Evolutionary conservation across 2,888 invertebrate species (phyloP).

Genomic region (Octodonta nipae): DNA sequence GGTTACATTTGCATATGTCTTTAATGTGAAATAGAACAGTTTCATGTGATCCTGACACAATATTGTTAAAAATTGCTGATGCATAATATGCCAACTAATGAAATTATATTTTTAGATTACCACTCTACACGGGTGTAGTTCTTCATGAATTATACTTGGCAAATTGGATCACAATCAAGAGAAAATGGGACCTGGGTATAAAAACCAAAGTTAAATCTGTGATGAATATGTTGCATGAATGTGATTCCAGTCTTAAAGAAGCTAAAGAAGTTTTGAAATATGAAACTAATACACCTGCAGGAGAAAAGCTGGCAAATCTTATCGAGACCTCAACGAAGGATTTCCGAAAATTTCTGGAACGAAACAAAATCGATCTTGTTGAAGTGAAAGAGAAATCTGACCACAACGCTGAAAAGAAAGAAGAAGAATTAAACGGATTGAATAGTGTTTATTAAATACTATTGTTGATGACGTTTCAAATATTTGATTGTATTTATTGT

Average conservation of each 20-base stretch:
- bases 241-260: conserved; percentile 35
- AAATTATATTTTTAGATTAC: conserved; percentile 35
- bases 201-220: conserved; percentile 31
- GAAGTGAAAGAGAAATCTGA: neutral
- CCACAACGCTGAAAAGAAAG: neutral
- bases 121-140: conserved; percentile 65
- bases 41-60: neutral
- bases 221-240: conserved; percentile 36
- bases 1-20: too few species aligned
- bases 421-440: neutral
- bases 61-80: neutral
- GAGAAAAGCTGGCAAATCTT: conserved; percentile 40
- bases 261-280: conserved; percentile 39
- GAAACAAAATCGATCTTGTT: conserved; percentile 29
- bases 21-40: neutral
- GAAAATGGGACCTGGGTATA: conserved; percentile 31
- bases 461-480: too few species aligned
- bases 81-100: neutral
- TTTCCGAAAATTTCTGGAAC: conserved; percentile 38
- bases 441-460: too few species aligned
- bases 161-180: conserved; percentile 24
- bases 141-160: conserved; percentile 38
- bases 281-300: conserved; percentile 42
- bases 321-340: conserved; percentile 38
- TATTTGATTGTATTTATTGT: too few species aligned